Conservation (phyloP, 2,113 vertebrate genomes). For the Cololabis saira region DNA sequence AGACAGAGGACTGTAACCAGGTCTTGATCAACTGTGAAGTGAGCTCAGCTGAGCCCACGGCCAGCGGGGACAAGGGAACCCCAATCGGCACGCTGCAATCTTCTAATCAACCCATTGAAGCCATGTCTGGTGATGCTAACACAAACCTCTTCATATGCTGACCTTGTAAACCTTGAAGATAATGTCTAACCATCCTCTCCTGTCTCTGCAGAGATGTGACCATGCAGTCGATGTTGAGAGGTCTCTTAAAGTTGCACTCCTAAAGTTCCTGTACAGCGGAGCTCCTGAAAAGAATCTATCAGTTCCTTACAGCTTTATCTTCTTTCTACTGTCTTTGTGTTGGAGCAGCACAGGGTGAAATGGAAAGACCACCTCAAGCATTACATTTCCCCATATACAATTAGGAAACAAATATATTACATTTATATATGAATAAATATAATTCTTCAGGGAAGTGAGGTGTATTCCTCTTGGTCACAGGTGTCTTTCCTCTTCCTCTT, state of each 20-base stretch:
- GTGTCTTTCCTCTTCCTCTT: constrained; percentile 57
- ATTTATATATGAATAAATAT: constrained; percentile 38
- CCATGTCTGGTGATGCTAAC: constrained; percentile 82
- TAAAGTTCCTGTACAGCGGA: constrained; percentile 78
- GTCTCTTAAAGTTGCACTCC: constrained; percentile 81
- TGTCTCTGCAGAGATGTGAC: constrained; percentile 84
- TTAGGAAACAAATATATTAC: constrained; percentile 48
- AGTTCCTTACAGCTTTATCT: constrained; percentile 74
- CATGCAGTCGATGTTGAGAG: constrained; percentile 55
- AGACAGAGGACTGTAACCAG: constrained; percentile 76
- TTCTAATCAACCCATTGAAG: constrained; percentile 84
- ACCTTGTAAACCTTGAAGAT: rapidly evolving
- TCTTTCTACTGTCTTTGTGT: constrained; percentile 43
- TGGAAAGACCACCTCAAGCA: constrained; percentile 58
- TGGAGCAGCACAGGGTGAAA: constrained; percentile 52
- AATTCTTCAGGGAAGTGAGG: constrained; percentile 81
- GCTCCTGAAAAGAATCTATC: constrained; percentile 67
- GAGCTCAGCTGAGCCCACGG: constrained; percentile 74
- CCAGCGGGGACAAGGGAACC: constrained; percentile 80
- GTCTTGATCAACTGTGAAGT: constrained; percentile 80
- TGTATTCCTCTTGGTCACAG: constrained; percentile 56
- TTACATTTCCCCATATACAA: constrained; percentile 68
- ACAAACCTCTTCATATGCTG: not conserved
- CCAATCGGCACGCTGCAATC: constrained; percentile 79
- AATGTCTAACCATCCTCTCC: not conserved